Percentiles rank a stretch among this genome's conserved stretches.
Evolutionary conservation across 2,113 vertebrate genomes (phyloP).

Genomic region (Aviceda subcristata): DNA sequence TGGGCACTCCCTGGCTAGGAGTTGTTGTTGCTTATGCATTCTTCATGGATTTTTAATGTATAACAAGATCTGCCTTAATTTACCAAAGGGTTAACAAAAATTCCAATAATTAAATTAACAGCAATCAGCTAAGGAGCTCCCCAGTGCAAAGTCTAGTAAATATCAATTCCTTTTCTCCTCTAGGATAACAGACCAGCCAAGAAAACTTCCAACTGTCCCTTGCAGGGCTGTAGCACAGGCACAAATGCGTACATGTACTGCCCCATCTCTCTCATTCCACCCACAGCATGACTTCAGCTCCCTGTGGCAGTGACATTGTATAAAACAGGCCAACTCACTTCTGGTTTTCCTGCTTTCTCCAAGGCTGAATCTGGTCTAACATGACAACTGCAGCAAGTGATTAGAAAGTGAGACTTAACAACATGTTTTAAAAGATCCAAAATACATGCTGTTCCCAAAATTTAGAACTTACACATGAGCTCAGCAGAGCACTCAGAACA

Average conservation of each 20-base stretch:
- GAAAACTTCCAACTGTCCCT: not conserved
- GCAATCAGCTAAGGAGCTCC: not conserved
- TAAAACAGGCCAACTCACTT: not conserved
- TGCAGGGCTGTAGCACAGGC: not conserved
- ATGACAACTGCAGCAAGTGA: not conserved
- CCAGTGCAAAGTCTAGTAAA: not conserved
- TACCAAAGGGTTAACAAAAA: slow-evolving; percentile 45
- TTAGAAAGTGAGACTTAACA: not conserved
- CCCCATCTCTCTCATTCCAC: not conserved
- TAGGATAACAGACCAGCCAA: not conserved
- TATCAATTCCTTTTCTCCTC: not conserved
- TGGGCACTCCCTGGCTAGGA: not conserved
- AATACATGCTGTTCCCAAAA: not conserved
- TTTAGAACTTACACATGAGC: not conserved
- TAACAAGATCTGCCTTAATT: not conserved
- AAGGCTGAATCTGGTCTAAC: not conserved
- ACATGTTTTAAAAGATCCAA: not conserved
- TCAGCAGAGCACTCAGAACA: not conserved
- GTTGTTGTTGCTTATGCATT: not conserved
- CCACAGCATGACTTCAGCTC: not conserved
- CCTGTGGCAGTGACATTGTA: not conserved
- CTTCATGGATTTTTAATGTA: not conserved
- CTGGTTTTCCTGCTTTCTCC: not conserved
- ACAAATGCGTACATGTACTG: not conserved
- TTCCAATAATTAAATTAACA: slow-evolving; percentile 28